These are phyloP conservation scores for Hoplodrina ambigua DNA, from an alignment of 2,888 invertebrate species.

Conservation along the genomic window DNA sequence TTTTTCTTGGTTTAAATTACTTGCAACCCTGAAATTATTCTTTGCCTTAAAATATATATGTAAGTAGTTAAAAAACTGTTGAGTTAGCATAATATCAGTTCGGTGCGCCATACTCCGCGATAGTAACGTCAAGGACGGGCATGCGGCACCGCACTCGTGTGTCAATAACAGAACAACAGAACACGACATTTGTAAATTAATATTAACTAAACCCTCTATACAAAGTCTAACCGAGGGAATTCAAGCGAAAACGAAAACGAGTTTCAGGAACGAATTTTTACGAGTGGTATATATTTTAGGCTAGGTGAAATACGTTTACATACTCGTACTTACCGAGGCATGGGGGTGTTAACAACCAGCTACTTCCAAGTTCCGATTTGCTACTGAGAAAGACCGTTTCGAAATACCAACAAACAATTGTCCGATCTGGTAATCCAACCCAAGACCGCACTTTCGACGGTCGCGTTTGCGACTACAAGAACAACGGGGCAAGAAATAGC, in stretches of 20 bases:
- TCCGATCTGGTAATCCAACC: no score
- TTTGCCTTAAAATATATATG: not conserved
- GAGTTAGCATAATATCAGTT: constrained; percentile 3
- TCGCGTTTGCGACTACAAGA: no score
- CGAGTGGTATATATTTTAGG: not conserved
- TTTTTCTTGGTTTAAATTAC: not conserved
- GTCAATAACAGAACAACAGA: constrained; percentile 29
- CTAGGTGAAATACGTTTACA: no score
- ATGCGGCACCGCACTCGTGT: constrained; percentile 27
- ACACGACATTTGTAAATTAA: constrained; percentile 51
- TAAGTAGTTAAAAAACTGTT: not conserved
- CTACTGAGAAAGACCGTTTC: no score
- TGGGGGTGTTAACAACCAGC: no score
- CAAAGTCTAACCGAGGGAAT: constrained; percentile 19
- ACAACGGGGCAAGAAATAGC: constrained; percentile 4
- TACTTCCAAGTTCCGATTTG: no score
- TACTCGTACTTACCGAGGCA: no score
- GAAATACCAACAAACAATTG: no score
- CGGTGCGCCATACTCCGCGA: constrained; percentile 12
- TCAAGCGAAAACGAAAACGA: constrained; percentile 2
- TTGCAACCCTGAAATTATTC: not conserved
- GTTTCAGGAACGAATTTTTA: constrained; percentile 9
- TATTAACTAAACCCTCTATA: constrained; percentile 44
- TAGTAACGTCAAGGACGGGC: constrained; percentile 44
- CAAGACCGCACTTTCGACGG: no score